Evolutionary conservation across 2,113 vertebrate genomes (phyloP), one percentile per base, ranked within the genome.

Genomic region (Tamias sibiricus): DNA sequence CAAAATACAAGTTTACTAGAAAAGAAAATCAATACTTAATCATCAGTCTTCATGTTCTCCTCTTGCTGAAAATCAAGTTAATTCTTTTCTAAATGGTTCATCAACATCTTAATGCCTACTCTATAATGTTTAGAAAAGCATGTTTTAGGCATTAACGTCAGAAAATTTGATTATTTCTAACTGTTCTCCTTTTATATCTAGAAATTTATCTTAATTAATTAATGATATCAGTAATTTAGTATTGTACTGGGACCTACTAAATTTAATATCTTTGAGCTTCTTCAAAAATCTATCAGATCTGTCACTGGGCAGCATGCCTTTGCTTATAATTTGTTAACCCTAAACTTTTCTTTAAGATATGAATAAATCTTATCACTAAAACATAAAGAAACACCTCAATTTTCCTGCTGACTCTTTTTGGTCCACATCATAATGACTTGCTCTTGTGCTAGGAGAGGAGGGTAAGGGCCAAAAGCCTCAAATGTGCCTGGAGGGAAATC

Each of bases 21-120:
- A 90, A 91, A 91, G 54, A 92, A 97, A 97, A 97, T 90, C 57
- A 94, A 83, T 87, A 87, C 1, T 84, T 95, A 95, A 94, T 95
- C 85, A 96, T 93, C 83, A 92, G 62, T 64, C 32, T 64, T 94
- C 40, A 52, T 68, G 52, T 32, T 87, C 72, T 8, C 26, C 57
- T 37, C 71, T 88, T 49, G 37, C 57, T 95, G 90, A 89, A 96
- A 86, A 95, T 42, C 90, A 92, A 88, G 49, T 93, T 83, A 91
- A 80, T 82, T 54, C 74, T 91, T 92, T 94, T 69, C 42, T 44
- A 52, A 94, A 85, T 59, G 66, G 32, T 44, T 44, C 64, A 44
- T n/a, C 80, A 64, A 57, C 59, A 79, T 40, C 24, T 74, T 57
- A 87, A 87, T 86, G 59, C 30, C 30, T 44, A 54, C 0, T 30